Evolutionary conservation across 2,888 invertebrate species (phyloP), one percentile per base, ranked within the genome.

Genomic region (Tuberolachnus salignus): DNA sequence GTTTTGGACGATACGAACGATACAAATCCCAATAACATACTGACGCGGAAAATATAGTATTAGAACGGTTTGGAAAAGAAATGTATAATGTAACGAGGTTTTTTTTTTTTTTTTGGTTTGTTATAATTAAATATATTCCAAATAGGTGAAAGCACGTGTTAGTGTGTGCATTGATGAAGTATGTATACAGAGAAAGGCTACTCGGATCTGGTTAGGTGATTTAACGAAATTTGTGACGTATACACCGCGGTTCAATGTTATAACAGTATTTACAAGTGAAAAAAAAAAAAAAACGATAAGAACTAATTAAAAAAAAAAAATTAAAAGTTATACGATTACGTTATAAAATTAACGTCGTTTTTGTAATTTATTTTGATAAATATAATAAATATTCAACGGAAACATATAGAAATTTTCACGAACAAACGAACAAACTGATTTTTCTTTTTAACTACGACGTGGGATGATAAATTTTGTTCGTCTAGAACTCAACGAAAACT

Each of bases 211-310:
- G 49, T 14, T 34, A 59, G 49, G 44, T 59, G 78, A 49, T 78
- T 69, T 59, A 59, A 78, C 34, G 55, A 51, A 78, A 78, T 80
- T 78, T 80, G 57, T 75, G 66, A 61, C 74, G 73, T 80, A 55
- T 69, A 53, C 23, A 53, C 67, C 44, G 34, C 34, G 53, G 34
- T 72, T 42, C 80, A 57, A 11, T 6, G 16, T 9, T 16, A 16
- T 13, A 42, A 19, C n/a, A n/a, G 42, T 66, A 14, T 53, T 44
- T 59, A 51, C 13, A 23, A 14, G 46, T n/a, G 26, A 69, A 67
- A 78, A 1, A 19, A n/a, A 51, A n/a, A 26, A 34, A n/a, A n/a
- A n/a, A n/a, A n/a, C n/a, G n/a, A n/a, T n/a, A n/a, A n/a, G n/a
- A n/a, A n/a, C n/a, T n/a, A n/a, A n/a, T n/a, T n/a, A n/a, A n/a